These are phyloP conservation scores for Phallusia fumigata DNA, from an alignment of 23 tunicate genomes.

Conservation along the genomic window DNA sequence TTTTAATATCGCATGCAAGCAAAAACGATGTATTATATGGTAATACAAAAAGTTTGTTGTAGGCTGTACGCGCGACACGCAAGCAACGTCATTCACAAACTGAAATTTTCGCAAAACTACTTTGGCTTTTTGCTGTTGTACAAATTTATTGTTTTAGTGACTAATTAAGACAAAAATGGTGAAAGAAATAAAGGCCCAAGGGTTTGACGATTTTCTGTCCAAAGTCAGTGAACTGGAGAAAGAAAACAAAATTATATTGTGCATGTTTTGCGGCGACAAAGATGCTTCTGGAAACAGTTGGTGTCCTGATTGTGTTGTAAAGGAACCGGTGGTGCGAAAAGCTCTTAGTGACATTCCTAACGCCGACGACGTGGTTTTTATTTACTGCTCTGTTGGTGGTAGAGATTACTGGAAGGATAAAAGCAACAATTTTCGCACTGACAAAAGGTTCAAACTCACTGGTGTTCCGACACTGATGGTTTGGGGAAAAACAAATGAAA, in stretches of 20 bases:
- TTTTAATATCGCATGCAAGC: too few relatives aligned
- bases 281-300: conserved; percentile 86
- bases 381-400: conserved; percentile 88
- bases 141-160: too few relatives aligned
- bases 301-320: conserved; percentile 96
- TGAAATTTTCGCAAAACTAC: too few relatives aligned
- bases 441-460: conserved; percentile 64
- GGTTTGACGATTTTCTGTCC: conserved; percentile 54
- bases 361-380: conserved; percentile 43
- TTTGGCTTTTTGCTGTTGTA: too few relatives aligned
- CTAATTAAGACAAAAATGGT: not conserved
- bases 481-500: conserved; percentile 74
- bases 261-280: conserved; percentile 90
- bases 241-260: conserved; percentile 46
- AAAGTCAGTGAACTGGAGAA: conserved; percentile 33
- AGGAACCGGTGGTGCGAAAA: conserved; percentile 81
- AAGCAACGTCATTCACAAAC: too few relatives aligned
- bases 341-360: conserved; percentile 45
- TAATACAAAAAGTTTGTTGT: too few relatives aligned
- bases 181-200: conserved; percentile 43
- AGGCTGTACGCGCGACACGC: too few relatives aligned
- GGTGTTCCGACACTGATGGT: conserved; percentile 97
- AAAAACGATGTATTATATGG: too few relatives aligned
- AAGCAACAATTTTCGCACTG: conserved; percentile 74
- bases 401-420: conserved; percentile 90